Base-by-base conservation (phyloP, 2,888 invertebrate species). In the Tetanocera ferruginea region DNA sequence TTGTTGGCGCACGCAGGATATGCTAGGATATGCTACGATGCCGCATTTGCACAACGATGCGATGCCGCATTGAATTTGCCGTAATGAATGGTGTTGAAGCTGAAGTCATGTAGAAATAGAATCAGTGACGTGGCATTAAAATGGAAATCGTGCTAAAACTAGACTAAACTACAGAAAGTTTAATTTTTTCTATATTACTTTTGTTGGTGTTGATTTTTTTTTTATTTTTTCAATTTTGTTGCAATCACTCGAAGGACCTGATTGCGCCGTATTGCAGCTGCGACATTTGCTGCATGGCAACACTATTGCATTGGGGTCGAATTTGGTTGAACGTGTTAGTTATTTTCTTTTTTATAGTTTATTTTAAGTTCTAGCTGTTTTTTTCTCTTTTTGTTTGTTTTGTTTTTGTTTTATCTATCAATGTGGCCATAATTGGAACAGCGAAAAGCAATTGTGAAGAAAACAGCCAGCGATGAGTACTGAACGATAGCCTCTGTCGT, bases 1-100 rank as follows among this genome's bases (percentile, higher is more conserved):
- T 76, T n/a, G 28, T 25, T 69, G 9, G 25, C 19, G 25, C 37
- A 60, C 55, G 72, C 57, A 23, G 60, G 57, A 25, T 25, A 60
- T 17, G 25, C 25, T 28, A 28, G 17, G 60, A 60, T 60, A 60
- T 60, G 60, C 60, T 55, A 25, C 55, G 19, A 37, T 67, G 37
- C 64, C 31, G 34, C 31, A 37, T 37, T 37, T 37, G 8, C 37
- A 37, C 37, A 37, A 37, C 37, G 37, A 37, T 37, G 37, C 37
- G 37, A 37, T 37, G 37, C 37, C 43, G 43, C 43, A 43, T 43
- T 43, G 43, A 43, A 43, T 43, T 43, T 43, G 14, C 43, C 14
- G 43, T 43, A 43, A 43, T 43, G 43, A 43, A 43, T 43, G 43
- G 11, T 43, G 43, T 43, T 43, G 43, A 43, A 43, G 43, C 43